Conservation (phyloP, 2,113 vertebrate genomes). For the Blennius ocellaris region DNA sequence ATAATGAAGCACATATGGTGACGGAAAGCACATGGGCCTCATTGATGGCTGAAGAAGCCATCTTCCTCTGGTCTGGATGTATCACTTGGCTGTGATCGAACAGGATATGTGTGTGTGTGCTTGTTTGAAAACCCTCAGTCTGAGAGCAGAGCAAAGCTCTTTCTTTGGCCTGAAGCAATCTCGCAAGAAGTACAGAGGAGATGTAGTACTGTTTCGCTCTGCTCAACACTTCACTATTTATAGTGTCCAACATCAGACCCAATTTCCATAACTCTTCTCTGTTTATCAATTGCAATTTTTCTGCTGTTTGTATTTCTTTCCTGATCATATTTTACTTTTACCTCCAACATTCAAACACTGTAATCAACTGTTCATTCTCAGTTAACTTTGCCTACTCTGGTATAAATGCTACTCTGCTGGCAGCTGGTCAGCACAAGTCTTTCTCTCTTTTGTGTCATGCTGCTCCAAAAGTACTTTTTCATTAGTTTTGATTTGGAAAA, state of each 20-base stretch:
- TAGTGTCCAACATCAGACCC: conserved; percentile 5
- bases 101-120: conserved; percentile 18
- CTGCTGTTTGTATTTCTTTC: conserved; percentile 31
- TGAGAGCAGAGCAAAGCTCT: conserved; percentile 39
- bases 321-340: conserved; percentile 30
- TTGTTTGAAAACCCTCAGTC: conserved; percentile 49
- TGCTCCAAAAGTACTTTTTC: background rate
- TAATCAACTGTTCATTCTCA: no score
- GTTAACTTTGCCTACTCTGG: no score
- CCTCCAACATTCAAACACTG: no score
- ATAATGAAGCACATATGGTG: conserved; percentile 65
- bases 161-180: conserved; percentile 37
- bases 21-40: conserved; percentile 28
- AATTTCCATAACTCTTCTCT: conserved; percentile 9
- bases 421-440: conserved; percentile 7
- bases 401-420: no score
- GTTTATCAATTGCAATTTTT: conserved; percentile 26
- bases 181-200: conserved; percentile 33
- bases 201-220: conserved; percentile 15
- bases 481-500: conserved; percentile 25
- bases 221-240: conserved; percentile 25
- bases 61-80: conserved; percentile 51
- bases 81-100: conserved; percentile 58
- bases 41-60: conserved; percentile 32
- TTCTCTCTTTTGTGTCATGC: background rate